Conservation (phyloP, 2,888 invertebrate species). For the Pachliopta kotzebuea region DNA sequence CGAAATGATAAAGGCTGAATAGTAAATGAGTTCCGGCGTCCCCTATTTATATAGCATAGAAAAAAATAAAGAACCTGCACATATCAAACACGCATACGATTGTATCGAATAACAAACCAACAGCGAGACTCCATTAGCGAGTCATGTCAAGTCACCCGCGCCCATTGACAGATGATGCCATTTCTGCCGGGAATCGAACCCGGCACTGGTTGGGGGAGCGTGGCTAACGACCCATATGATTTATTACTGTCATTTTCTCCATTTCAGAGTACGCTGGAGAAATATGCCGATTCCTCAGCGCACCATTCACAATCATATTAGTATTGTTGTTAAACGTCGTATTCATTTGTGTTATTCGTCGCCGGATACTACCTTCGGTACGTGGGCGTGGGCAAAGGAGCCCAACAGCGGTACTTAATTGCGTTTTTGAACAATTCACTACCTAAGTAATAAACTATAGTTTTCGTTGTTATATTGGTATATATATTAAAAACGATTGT, state of each 20-base stretch:
- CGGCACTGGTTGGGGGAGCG: constrained; percentile 63
- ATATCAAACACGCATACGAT: constrained; percentile 42
- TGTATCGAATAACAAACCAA: constrained; percentile 56
- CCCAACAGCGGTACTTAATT: constrained; percentile 58
- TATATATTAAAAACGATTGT: constrained; percentile 13
- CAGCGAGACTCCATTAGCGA: constrained; percentile 74
- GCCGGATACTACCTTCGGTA: constrained; percentile 35
- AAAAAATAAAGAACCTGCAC: constrained; percentile 32
- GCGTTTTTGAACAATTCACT: constrained; percentile 57
- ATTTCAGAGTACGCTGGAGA: constrained; percentile 34
- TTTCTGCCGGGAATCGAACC: constrained; percentile 78
- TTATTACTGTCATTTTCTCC: constrained; percentile 75
- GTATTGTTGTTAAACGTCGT: constrained; percentile 21
- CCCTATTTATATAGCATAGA: no score
- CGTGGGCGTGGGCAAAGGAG: constrained; percentile 37
- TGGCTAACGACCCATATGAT: constrained; percentile 79
- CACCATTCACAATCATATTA: constrained; percentile 34
- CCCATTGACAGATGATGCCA: constrained; percentile 80
- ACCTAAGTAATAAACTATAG: constrained; percentile 48
- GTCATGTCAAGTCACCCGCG: constrained; percentile 73
- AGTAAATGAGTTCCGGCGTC: no score
- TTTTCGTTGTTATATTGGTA: constrained; percentile 24
- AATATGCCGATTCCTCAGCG: constrained; percentile 45
- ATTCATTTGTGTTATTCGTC: constrained; percentile 10
- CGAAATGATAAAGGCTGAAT: no score